A percentile compares a stretch with the other conserved stretches of the same genome.
Conservation (phyloP, 2,797 vertebrate species). For the Aeoliscus strigatus region DNA sequence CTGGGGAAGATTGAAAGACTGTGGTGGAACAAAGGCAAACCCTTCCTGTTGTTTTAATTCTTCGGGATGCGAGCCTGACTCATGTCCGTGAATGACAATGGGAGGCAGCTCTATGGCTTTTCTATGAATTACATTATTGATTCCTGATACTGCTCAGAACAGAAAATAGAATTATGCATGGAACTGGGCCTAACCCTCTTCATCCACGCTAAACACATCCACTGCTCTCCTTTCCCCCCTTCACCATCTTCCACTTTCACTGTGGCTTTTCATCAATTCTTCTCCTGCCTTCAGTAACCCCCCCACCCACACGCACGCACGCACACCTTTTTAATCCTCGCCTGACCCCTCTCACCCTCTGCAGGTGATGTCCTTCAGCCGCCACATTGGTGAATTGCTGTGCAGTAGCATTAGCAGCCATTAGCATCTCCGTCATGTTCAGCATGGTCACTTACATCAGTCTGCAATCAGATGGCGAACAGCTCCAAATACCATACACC, state of each 20-base stretch:
- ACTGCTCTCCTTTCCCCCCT: conserved; percentile 24
- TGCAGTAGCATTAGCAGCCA: conserved; percentile 2
- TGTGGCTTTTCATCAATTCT: conserved; percentile 38
- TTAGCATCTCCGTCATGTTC: too few relatives aligned
- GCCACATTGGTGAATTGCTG: conserved; percentile 12
- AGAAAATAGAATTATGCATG: conserved; percentile 91
- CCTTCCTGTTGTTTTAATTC: conserved; percentile 53
- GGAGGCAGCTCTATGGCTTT: conserved; percentile 66
- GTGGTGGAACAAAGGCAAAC: conserved; percentile 59
- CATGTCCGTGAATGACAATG: conserved; percentile 66
- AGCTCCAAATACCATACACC: too few relatives aligned
- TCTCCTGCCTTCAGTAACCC: conserved; percentile 21
- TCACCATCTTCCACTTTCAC: conserved; percentile 30
- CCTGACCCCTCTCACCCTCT: conserved; percentile 21
- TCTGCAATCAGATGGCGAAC: too few relatives aligned
- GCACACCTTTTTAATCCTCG: neutral
- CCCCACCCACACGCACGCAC: too few relatives aligned
- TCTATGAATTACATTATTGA: conserved; percentile 87
- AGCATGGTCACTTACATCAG: too few relatives aligned
- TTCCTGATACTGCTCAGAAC: conserved; percentile 83
- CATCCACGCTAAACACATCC: conserved; percentile 28
- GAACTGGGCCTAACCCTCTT: conserved; percentile 58
- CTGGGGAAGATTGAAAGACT: conserved; percentile 48
- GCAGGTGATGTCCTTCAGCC: conserved; percentile 28
- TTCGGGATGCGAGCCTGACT: conserved; percentile 52